Conservation (phyloP, 2,113 vertebrate species). For the Mionectes macconnelli region DNA sequence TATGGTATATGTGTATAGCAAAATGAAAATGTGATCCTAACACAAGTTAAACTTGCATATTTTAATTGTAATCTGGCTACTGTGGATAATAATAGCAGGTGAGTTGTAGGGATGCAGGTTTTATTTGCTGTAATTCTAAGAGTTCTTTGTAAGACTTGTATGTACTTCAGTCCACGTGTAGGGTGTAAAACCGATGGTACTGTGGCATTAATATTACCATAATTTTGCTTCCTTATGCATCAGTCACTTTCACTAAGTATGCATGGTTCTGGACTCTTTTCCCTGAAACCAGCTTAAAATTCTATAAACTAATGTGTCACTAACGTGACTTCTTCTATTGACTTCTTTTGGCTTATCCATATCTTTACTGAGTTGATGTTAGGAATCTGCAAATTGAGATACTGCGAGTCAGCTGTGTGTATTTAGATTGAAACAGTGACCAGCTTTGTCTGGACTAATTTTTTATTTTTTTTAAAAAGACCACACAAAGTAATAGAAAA, state of each 20-base stretch:
- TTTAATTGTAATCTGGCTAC: background rate
- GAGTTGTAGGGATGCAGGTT: background rate
- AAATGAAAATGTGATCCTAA: background rate
- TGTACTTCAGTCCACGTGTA: background rate
- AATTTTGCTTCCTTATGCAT: background rate
- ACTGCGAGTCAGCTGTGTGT: background rate
- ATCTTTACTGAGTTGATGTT: background rate
- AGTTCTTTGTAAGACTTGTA: background rate
- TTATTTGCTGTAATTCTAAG: background rate
- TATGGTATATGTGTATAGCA: background rate
- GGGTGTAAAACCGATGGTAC: background rate
- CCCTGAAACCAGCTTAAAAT: background rate
- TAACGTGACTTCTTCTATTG: background rate
- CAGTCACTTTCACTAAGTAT: background rate
- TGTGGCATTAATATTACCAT: background rate
- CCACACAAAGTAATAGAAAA: background rate
- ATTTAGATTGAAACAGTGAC: background rate
- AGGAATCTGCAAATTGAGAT: background rate
- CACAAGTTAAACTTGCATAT: background rate
- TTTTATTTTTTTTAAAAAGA: background rate
- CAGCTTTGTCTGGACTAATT: background rate
- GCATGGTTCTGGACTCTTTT: background rate
- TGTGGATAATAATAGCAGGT: background rate
- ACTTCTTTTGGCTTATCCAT: background rate
- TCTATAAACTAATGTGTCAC: background rate